Base-by-base conservation (phyloP, 2,113 vertebrate species). In the Tenrec ecaudatus region DNA sequence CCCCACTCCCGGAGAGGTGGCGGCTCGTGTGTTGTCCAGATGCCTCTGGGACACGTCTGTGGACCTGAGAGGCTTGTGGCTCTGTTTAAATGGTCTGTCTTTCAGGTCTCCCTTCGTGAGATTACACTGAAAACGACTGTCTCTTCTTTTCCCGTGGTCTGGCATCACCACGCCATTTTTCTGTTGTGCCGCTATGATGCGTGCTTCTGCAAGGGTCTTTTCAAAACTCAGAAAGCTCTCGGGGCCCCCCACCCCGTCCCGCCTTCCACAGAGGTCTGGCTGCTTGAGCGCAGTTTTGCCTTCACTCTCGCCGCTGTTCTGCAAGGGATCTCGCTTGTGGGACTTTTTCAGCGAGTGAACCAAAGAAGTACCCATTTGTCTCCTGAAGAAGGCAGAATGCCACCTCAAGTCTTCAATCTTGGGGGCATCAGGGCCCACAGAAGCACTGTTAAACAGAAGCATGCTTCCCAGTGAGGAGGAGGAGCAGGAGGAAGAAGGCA, bases 351-450 rank as follows among this genome's bases (percentile, higher is more conserved):
- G 84, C 0, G 98, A 94, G 36, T 1, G 97, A 12, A 87, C 97
- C 86, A 98, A 95, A 3, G 98, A 98, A 2, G 97, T 96, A 38
- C 98, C 98, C 98, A 98, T 98, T 43, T 98, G 98, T 87, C 98
- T 97, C 98, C 98, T 94, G 97, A 98, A 94, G 98, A 98, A 98
- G 0, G 97, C 98, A 0, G 98, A 98, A 89, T 98, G 98, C 97
- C 98, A 98, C 93, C 97, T 98, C 80, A 98, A 88, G 86, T 98
- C 98, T 96, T 98, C 97, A 6, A 98, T 97, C 94, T 98, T 98
- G n/a, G 98, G 98, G 69, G 96, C 97, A 1, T 96, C 97, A 19
- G 98, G 98, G 68, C 98, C 97, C 96, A 98, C 94, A 0, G 98
- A 98, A 0, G 98, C 97, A 76, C 98, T 98, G 57, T 98, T 98